phyloP scores from a whole-genome alignment of 2,797 vertebrate species.

The Arnoldichthys spilopterus region DNA sequence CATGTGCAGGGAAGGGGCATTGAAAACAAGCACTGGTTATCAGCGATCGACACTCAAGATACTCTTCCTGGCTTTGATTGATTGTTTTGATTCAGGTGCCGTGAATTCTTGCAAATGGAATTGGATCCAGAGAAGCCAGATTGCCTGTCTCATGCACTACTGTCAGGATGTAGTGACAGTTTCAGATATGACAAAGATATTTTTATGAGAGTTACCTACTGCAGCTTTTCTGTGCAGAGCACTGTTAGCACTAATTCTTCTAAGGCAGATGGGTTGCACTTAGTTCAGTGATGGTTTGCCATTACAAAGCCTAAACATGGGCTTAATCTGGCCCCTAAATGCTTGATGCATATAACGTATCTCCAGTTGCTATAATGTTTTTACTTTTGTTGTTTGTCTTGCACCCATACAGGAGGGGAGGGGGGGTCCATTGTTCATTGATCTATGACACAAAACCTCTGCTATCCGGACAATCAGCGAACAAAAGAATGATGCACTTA shows the following conservation, averaged over 20 bases:
- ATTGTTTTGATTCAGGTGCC: too few relatives aligned
- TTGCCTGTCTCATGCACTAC: too few relatives aligned
- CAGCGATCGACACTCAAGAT: too few relatives aligned
- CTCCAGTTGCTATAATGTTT: background rate
- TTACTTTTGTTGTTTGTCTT: background rate
- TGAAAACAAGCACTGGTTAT: too few relatives aligned
- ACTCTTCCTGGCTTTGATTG: too few relatives aligned
- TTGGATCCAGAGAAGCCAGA: too few relatives aligned
- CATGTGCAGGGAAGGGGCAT: too few relatives aligned
- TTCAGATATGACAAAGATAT: too few relatives aligned
- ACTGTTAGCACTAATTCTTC: background rate
- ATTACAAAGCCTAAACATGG: background rate
- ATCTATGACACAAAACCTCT: constrained; percentile 28
- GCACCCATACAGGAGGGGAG: constrained; percentile 8
- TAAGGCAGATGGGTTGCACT: background rate
- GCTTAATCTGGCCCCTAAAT: background rate
- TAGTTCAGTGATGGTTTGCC: background rate
- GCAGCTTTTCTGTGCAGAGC: too few relatives aligned
- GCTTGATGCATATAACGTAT: background rate
- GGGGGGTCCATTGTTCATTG: background rate
- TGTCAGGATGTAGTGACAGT: too few relatives aligned
- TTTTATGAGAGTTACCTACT: too few relatives aligned
- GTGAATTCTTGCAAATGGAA: too few relatives aligned
- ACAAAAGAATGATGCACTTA: constrained; percentile 23
- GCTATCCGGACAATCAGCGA: constrained; percentile 52